Conservation (phyloP, 1,140 invertebrate species). For the Chironomus tepperi region DNA sequence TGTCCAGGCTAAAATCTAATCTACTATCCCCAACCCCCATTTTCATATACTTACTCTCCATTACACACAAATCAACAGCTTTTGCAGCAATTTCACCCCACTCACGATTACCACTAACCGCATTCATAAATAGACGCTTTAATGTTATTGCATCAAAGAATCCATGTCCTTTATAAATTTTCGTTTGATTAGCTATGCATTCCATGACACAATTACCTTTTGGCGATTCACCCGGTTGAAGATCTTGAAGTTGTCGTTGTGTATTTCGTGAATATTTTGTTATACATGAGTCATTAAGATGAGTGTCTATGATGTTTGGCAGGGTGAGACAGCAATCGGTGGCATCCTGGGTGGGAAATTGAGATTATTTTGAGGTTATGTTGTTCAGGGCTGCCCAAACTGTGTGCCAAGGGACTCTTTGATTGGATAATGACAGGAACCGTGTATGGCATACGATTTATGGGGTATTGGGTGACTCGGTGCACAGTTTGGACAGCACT, state of each 20-base stretch:
- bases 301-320: background rate
- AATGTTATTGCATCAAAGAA: background rate
- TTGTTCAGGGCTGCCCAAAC: no score
- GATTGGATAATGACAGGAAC: no score
- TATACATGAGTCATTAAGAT: background rate
- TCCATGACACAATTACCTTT: background rate
- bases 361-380: background rate
- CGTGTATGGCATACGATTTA: no score
- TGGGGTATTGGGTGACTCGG: no score
- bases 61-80: background rate
- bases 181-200: slow-evolving; percentile 7
- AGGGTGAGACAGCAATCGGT: background rate
- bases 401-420: no score
- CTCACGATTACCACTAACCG: background rate
- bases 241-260: background rate
- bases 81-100: background rate
- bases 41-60: background rate
- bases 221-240: background rate
- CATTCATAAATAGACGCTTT: background rate
- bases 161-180: background rate
- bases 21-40: background rate
- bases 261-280: background rate
- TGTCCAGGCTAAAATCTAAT: no score
- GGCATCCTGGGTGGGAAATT: background rate
- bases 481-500: no score